Conservation (phyloP, 2,797 vertebrate species). For the Hemibagrus guttatus region DNA sequence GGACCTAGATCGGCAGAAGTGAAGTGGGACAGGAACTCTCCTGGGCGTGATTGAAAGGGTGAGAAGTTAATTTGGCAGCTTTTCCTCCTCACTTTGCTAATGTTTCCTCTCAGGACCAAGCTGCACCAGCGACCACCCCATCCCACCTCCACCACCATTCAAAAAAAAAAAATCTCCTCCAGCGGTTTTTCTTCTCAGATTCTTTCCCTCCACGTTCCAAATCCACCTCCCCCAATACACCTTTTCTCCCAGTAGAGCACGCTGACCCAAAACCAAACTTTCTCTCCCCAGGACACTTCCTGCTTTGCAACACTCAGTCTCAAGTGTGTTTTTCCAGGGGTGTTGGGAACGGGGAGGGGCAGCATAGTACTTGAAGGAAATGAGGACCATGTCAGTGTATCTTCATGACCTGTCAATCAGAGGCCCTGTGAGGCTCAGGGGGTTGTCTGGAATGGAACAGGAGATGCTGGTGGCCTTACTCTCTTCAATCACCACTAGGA, state of each 20-base stretch:
- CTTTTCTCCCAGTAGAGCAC: conserved; percentile 87
- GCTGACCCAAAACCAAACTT: conserved; percentile 97
- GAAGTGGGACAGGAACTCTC: conserved; percentile 93
- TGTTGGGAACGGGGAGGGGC: conserved; percentile 56
- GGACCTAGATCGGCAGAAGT: conserved; percentile 83
- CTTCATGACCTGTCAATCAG: conserved; percentile 94
- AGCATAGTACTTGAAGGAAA: conserved; percentile 92
- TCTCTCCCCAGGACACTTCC: conserved; percentile 97
- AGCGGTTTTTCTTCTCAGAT: conserved; percentile 37
- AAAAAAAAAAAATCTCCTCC: conserved; percentile 3
- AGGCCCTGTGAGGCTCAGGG: conserved; percentile 70
- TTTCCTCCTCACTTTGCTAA: conserved; percentile 98
- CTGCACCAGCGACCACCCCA: conserved; percentile 67
- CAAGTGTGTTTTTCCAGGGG: conserved; percentile 95
- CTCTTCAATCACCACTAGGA: conserved; percentile 76
- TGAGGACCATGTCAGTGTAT: conserved; percentile 89
- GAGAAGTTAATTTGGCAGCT: conserved; percentile 99
- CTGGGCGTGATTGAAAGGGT: conserved; percentile 99
- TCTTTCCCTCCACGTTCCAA: conserved; percentile 50
- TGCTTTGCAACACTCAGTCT: conserved; percentile 98
- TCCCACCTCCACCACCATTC: conserved; percentile 56
- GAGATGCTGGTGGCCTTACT: conserved; percentile 71
- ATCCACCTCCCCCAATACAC: conserved; percentile 66
- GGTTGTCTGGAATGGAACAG: conserved; percentile 59
- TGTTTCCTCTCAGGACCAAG: conserved; percentile 85